Evolutionary conservation across 2,113 vertebrate genomes (phyloP).

Genomic region (Morphnarchus princeps): DNA sequence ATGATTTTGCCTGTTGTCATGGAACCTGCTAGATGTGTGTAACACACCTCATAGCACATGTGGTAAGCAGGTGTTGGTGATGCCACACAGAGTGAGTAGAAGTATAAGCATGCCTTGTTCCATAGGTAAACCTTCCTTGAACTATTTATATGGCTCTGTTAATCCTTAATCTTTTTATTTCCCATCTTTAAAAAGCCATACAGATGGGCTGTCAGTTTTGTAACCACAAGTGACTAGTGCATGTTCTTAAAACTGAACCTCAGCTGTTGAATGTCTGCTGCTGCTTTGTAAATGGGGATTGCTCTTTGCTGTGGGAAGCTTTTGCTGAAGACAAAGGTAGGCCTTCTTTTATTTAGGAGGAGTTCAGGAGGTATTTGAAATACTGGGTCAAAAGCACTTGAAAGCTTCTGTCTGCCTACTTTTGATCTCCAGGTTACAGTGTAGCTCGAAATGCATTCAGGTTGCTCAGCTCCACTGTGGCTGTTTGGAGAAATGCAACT

Average conservation of each 20-base stretch:
- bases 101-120: neutral
- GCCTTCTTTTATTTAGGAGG: neutral
- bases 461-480: neutral
- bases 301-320: neutral
- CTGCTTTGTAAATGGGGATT: neutral
- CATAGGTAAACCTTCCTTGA: neutral
- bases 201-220: neutral
- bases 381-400: neutral
- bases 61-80: neutral
- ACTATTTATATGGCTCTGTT: neutral
- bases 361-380: neutral
- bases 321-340: neutral
- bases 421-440: neutral
- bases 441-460: neutral
- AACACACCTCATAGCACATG: accelerated
- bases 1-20: neutral
- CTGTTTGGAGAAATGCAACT: neutral
- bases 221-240: neutral
- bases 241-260: neutral
- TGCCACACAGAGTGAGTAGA: accelerated
- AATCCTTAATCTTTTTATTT: neutral
- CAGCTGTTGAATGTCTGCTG: neutral
- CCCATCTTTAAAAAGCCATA: neutral
- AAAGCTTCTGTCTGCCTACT: neutral
- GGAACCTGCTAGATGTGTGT: neutral